Evolutionary conservation across 1,140 invertebrate genomes (phyloP), one percentile per base, ranked within the genome.

Genomic region (Euura lappo): DNA sequence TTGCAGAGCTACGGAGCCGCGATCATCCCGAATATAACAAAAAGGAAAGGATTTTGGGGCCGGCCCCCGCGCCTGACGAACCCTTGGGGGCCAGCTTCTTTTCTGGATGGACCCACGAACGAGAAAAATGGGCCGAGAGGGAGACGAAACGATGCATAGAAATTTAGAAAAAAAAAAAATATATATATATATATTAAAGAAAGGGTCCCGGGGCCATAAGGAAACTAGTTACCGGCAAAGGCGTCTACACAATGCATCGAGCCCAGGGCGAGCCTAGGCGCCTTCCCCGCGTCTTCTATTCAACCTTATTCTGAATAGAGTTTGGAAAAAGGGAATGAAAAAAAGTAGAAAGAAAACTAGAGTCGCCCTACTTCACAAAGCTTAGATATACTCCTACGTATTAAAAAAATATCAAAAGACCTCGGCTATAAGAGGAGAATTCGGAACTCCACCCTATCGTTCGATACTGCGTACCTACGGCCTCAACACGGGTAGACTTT

Each of bases 101-200:
- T 60, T 60, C 10, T 3, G 13, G 51, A 8, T 60, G 51, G 51
- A 60, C 51, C 51, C 51, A 28, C 28, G 13, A 60, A 60, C 8
- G 51, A 60, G 51, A 60, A 60, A 60, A 60, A 60, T 60, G 51
- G 51, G 51, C 51, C 51, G 13, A 60, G 51, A 60, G 51, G 51
- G 51, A 60, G 51, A 60, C 51, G 51, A 60, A 60, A 60, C 51
- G 51, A 60, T 60, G 51, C 51, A 60, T 60, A 60, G 51, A 60
- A 60, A 60, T 60, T 60, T 60, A 60, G 13, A 60, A 60, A 60
- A 60, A 28, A 28, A 28, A 28, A n/a, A n/a, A n/a, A n/a, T n/a
- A n/a, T n/a, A n/a, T n/a, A 28, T 28, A 28, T 28, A 28, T 28
- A 28, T 28, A 60, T 60, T 4, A 60, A 60, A 60, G 51, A 60